Evolutionary conservation across 2,888 invertebrate species (phyloP).

Genomic region (Schrankia costaestrigalis): DNA sequence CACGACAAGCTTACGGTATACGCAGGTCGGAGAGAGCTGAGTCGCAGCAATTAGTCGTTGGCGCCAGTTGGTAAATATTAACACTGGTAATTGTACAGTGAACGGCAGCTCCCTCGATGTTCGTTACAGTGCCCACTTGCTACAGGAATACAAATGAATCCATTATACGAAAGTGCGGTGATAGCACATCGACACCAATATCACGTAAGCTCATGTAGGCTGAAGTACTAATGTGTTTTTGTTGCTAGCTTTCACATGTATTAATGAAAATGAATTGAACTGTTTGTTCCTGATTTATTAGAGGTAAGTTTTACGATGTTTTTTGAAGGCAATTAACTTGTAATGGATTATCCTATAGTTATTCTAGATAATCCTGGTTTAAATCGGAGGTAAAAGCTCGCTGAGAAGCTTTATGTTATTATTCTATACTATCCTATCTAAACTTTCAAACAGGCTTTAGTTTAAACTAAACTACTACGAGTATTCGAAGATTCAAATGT

Average conservation of each 20-base stretch:
- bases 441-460: too few species aligned
- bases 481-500: too few species aligned
- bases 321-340: too few species aligned
- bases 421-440: too few species aligned
- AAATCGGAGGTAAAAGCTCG: too few species aligned
- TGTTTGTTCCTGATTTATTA: too few species aligned
- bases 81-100: constrained; percentile 76
- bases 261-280: too few species aligned
- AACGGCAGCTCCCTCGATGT: constrained; percentile 73
- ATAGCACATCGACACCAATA: constrained; percentile 61
- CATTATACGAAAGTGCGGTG: constrained; percentile 72
- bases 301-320: too few species aligned
- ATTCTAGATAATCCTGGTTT: too few species aligned
- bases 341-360: too few species aligned
- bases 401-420: too few species aligned
- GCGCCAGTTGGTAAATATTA: constrained; percentile 79
- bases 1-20: constrained; percentile 18
- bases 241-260: constrained; percentile 16
- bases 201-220: constrained; percentile 56
- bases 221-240: constrained; percentile 49
- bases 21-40: constrained; percentile 44
- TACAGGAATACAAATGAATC: constrained; percentile 78
- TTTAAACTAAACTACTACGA: too few species aligned
- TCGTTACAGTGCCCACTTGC: constrained; percentile 74
- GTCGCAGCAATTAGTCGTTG: constrained; percentile 68